Evolutionary conservation across 2,113 vertebrate genomes (phyloP).

Genomic region (Proteles cristata): DNA sequence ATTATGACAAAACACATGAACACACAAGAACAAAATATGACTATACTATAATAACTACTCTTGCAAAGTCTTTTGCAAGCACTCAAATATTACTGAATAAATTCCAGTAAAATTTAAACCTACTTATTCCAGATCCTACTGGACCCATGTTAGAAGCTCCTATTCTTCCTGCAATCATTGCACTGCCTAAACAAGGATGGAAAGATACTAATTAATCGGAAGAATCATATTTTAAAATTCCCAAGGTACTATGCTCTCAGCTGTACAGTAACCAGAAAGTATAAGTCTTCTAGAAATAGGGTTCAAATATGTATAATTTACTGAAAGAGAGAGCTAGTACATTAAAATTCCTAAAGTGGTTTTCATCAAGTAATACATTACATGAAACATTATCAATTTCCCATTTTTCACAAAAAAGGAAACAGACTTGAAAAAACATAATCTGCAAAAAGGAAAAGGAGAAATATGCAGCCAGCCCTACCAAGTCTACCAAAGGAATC

Average conservation of each 20-base stretch:
- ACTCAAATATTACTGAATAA: constrained; percentile 79
- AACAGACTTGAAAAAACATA: constrained; percentile 45
- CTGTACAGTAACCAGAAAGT: constrained; percentile 60
- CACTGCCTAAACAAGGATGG: constrained; percentile 89
- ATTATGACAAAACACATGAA: constrained; percentile 61
- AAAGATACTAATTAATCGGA: constrained; percentile 83
- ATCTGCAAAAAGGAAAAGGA: constrained; percentile 48
- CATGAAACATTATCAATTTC: constrained; percentile 19
- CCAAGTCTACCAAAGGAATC: constrained; percentile 97
- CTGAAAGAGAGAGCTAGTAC: constrained; percentile 19
- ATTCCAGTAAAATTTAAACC: constrained; percentile 85
- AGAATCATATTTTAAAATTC: constrained; percentile 69
- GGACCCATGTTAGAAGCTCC: constrained; percentile 94
- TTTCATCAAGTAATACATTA: constrained; percentile 49
- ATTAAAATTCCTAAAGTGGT: constrained; percentile 58
- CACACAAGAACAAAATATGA: constrained; percentile 56
- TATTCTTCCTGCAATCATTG: constrained; percentile 96
- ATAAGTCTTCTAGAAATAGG: constrained; percentile 49
- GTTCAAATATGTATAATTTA: constrained; percentile 49
- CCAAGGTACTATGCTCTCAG: constrained; percentile 62
- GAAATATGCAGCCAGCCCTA: constrained; percentile 80
- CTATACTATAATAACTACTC: constrained; percentile 57
- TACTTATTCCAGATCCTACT: constrained; percentile 96
- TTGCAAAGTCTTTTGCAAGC: constrained; percentile 36
- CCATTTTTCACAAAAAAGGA: constrained; percentile 37